Base-by-base conservation (phyloP, 2,113 vertebrate species). In the Ursus arctos region DNA sequence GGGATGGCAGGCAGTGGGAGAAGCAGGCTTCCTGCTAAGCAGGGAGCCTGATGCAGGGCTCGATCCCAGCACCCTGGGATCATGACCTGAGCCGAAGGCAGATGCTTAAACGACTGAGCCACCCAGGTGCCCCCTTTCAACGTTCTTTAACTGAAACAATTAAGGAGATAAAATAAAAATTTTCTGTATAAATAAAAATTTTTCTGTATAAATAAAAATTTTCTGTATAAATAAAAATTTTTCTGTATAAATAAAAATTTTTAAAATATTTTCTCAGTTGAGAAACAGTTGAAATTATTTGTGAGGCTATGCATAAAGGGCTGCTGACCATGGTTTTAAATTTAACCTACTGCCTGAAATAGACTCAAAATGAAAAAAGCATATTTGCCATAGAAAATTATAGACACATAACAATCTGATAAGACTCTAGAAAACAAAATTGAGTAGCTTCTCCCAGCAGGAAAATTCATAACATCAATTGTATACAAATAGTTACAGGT, bases 211-310 rank as follows among this genome's bases (percentile, higher is more conserved):
- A 85, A 86, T 77, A 85, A 10, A 93, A 33, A 87, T 40, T 71
- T 81, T 47, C 61, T 95, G 40, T 19, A 86, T 53, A 85, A 85
- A 86, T 77, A 85, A 95, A 96, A 97, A 92, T 9, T 33, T 83
- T 94, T 91, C 61, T 95, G 40, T 19, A 86, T 53, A 85, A 85
- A 86, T 77, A 85, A 10, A 93, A 33, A 87, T 40, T 71, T 81
- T 47, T 43, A 4, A 43, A 72, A 82, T 79, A 92, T 59, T 51
- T 80, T 96, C 77, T 65, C 77, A 93, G 72, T 85, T 81, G 57
- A 96, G 81, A 97, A 94, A 93, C 49, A 95, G 55, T 19, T 96
- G 55, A 94, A 96, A 57, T 93, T 93, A 94, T 65, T 59, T 85
- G 94, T 72, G 53, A 94, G 51, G 82, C 26, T 63, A 57, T 33